Evolutionary conservation across 1,140 invertebrate species (phyloP).

Genomic region (Cydia pomonella): DNA sequence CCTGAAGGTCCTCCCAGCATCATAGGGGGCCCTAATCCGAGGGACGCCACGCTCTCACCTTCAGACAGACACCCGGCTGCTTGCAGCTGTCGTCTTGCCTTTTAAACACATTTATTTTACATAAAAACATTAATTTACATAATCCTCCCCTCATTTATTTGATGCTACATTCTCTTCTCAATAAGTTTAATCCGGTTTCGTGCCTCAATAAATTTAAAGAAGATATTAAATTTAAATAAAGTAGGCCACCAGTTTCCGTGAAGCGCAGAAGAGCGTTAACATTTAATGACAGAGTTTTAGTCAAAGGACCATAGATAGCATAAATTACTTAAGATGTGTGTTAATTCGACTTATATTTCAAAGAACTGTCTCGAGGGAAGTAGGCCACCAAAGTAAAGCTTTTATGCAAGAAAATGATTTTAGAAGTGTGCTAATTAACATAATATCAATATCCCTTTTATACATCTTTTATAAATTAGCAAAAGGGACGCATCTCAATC

Average conservation of each 20-base stretch:
- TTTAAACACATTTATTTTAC: conserved; percentile 35
- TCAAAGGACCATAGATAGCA: conserved; percentile 12
- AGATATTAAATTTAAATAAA: conserved; percentile 45
- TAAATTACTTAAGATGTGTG: conserved; percentile 19
- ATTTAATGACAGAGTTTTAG: conserved; percentile 28
- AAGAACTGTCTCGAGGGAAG: not conserved
- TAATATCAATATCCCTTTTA: not conserved
- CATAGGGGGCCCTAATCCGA: conserved; percentile 84
- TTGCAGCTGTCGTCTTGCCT: conserved; percentile 86
- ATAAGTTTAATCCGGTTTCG: conserved; percentile 38
- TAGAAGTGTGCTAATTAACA: not conserved
- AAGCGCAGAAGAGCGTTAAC: conserved; percentile 17
- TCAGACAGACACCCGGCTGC: conserved; percentile 88
- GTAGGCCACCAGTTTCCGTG: conserved; percentile 36
- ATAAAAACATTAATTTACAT: not conserved
- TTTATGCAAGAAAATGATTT: not conserved
- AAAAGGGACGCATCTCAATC: not conserved
- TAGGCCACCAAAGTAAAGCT: not conserved
- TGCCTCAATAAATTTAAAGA: conserved; percentile 50
- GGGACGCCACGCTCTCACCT: conserved; percentile 85
- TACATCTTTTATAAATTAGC: not conserved
- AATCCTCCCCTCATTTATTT: not conserved
- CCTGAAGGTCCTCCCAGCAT: conserved; percentile 82
- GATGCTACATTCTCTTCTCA: not conserved
- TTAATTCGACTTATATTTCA: conserved; percentile 1